Base-by-base conservation (phyloP, 2,113 vertebrate genomes). In the Scomber colias region DNA sequence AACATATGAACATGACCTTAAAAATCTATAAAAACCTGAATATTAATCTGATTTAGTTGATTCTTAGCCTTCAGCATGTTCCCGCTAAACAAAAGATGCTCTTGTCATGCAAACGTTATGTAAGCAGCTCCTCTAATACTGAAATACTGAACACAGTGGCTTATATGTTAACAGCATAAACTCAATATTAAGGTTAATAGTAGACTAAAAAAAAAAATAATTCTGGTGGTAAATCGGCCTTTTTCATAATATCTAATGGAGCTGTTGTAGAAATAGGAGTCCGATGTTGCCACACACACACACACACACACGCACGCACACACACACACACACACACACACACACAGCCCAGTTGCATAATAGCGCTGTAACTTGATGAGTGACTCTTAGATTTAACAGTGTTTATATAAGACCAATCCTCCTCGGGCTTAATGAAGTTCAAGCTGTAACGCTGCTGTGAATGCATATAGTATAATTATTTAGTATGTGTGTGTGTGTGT, bases 401-500 rank as follows among this genome's bases (percentile, higher is more conserved):
- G 57, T 90, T 89, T 89, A 87, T 51, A 19, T 86, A 84, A 86
- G 75, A 77, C n/a, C 64, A 76, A 70, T 75, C 83, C 75, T 66
- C 3, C 75, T 66, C 3, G 0, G 17, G 71, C 64, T 79, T 82
- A 79, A 70, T 79, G 49, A 81, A 65, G 79, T 70, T 79, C 56
- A 49, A 0, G 11, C 40, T 17, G 55, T 3, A 0, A 0, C 72
- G 4, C 21, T 67, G 30, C 11, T 7, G 9, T 24, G 14, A 24
- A 21, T 15, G 10, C 15, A 21, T 21, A 21, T 21, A 21, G 21
- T 21, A 21, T 21, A 21, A 21, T 21, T 21, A 21, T 21, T 21
- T 21, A 21, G 21, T 21, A 21, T 48, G 15, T 79, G 40, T 13
- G n/a, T 66, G 21, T 75, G 49, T 61, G 27, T 57, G 24, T 48